Base-by-base conservation (phyloP, 2,888 invertebrate genomes). In the Drosophila phalerata region DNA sequence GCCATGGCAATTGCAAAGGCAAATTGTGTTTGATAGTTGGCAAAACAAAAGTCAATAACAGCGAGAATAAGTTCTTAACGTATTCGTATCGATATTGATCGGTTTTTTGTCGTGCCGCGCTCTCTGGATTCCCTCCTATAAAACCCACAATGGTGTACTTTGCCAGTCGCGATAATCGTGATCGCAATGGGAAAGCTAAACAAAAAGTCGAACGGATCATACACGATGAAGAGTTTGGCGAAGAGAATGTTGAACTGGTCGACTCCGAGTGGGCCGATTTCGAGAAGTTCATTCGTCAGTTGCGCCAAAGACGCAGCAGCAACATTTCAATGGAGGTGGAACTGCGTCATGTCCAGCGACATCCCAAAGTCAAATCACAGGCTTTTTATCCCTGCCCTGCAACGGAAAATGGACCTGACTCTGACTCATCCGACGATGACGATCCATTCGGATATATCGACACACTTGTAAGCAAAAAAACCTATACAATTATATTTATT, bases 211-310 rank as follows among this genome's bases (percentile, higher is more conserved):
- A 90, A 75, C 83, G 90, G 25, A 89, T 91, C 48, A 91, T 91
- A 69, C 92, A 92, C 75, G 92, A 92, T 81, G 92, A 91, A 78
- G 92, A 92, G 69, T 91, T 92, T 82, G 92, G 92, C 57, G 92
- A 92, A 77, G 92, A 92, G 77, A 92, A 92, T 81, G 92, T 92
- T 51, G 92, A 92, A 68, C 69, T 90, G 77, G 90, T 92, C 60
- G 92, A 92, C 74, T 92, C 92, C 38, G 93, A 92, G 77, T 92
- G 92, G 92, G 92, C 92, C 4, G 93, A 92, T 73, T 92, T 92
- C 70, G 93, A 92, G 78, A 91, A 90, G 72, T 91, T 92, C 71
- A 87, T 90, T 81, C 91, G 91, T 47, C 88, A 91, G 60, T 88
- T 92, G 64, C 92, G 92, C 11, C 91, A 92, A 67, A 88, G 92